Evolutionary conservation across 2,113 vertebrate genomes (phyloP), one percentile per base, ranked within the genome.

Genomic region (Scomber colias): DNA sequence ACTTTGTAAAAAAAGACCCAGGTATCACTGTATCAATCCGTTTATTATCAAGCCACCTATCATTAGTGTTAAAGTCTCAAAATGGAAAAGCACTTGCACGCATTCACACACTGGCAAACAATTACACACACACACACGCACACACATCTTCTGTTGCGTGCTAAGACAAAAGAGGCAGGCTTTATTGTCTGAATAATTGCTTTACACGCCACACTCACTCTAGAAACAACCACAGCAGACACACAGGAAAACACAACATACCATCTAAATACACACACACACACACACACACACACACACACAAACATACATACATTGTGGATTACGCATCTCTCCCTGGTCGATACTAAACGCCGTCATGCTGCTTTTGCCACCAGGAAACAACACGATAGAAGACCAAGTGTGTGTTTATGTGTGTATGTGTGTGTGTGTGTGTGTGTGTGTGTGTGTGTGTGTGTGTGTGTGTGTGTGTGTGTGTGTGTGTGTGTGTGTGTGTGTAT

Each of bases 151-250:
- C 53, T 77, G 11, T 12, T 46, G 64, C 63, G 30, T 16, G 27
- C 0, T 11, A 71, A 84, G 54, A 81, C 76, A 89, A 82, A 87
- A 78, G 75, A 84, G 60, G 57, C 60, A 17, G 30, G 59, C 49
- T 84, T 87, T 81, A 74, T 81, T 87, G 84, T 88, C 71, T 84
- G 70, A 87, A 87, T 92, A 87, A 90, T 89, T 79, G 71, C 75
- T 80, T 86, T 71, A 78, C 77, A 87, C 70, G 75, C 55, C 73
- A 78, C 55, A 45, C 53, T 82, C 78, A 15, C 82, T 89, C 70
- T 69, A 61, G 62, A 71, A 80, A 76, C 67, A 64, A 83, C 83
- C 56, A 35, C 78, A 79, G 9, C 35, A 72, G 46, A 84, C 72
- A 79, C 81, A 75, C 70, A 79, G 35, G 67, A 35, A 83, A 79